phyloP scores from a whole-genome alignment of 2,888 invertebrate genomes.

The Cryptus viduatorius region DNA sequence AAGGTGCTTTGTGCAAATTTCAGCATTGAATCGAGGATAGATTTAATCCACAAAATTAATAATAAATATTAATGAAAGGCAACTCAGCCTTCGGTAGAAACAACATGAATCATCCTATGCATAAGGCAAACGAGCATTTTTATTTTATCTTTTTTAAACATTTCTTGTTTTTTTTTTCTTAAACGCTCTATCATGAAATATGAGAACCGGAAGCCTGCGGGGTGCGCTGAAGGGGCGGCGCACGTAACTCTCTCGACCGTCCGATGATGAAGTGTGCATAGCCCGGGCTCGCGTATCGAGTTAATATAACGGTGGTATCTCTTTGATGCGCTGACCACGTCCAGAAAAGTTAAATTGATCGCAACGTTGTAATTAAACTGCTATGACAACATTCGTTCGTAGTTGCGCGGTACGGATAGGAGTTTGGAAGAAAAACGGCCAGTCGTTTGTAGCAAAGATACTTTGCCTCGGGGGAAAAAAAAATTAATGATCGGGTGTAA shows the following conservation, averaged over 20 bases:
- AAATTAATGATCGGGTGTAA: no score
- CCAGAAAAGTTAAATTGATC: background rate
- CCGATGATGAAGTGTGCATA: background rate
- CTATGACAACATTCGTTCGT: background rate
- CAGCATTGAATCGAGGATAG: background rate
- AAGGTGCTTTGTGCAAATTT: background rate
- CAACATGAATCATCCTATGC: background rate
- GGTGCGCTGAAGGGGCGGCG: background rate
- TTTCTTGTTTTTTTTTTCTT: background rate
- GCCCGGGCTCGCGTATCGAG: background rate
- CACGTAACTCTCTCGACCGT: background rate
- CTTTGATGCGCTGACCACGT: background rate
- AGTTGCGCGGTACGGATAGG: background rate
- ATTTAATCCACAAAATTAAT: slow-evolving; percentile 30
- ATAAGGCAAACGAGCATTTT: background rate
- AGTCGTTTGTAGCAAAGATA: background rate
- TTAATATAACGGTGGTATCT: background rate
- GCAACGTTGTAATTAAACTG: background rate
- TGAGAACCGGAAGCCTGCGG: background rate
- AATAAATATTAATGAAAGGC: slow-evolving; percentile 32
- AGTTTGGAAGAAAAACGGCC: no score
- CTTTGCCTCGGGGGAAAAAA: background rate
- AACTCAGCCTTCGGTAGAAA: background rate
- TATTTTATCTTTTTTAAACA: background rate
- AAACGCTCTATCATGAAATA: background rate